Base-by-base conservation (phyloP, 1,140 invertebrate genomes). In the Scaptomyza hsui region DNA sequence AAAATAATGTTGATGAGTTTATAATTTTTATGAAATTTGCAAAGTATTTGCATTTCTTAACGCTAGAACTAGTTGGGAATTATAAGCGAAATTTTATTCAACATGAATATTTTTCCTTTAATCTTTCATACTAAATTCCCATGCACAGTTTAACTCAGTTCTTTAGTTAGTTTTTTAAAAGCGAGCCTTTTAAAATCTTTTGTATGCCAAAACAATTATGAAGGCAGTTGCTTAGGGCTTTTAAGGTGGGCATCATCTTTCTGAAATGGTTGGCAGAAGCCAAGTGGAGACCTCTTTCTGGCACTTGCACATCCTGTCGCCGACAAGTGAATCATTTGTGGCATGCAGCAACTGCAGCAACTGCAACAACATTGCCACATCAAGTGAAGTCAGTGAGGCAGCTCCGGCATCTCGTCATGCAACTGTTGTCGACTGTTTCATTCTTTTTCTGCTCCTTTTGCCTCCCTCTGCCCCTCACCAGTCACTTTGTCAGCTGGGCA, bases 261-360 rank as follows among this genome's bases (percentile, higher is more conserved):
- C 60, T 57, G 55, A 73, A 79, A 79, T 64, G 76, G 49, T 62
- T n/a, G n/a, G n/a, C n/a, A n/a, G 32, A 59, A 55, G 69, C 63
- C 64, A 78, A 77, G 63, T 74, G 59, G 62, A 71, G 74, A 64
- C 62, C 77, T 76, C 77, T 72, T 79, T 78, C 67, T 79, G 80
- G 76, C 80, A 86, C 80, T 85, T 62, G 64, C 81, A 86, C 80
- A 85, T 86, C 81, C 80, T 85, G 80, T 86, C 77, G 55, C 68
- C 70, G 70, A 72, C 81, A 74, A 85, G 82, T 85, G 81, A 85
- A 86, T 85, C 81, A 85, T 86, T 69, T 68, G 61, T 70, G 77
- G 81, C 81, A 81, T 88, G 77, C 64, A 63, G 39, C 53, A 41
- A 45, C 10, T 56, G 13, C 24, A 39, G 15, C 10, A 13, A 35